Base-by-base conservation (phyloP, 2,888 invertebrate species). In the Piscicola geometra region DNA sequence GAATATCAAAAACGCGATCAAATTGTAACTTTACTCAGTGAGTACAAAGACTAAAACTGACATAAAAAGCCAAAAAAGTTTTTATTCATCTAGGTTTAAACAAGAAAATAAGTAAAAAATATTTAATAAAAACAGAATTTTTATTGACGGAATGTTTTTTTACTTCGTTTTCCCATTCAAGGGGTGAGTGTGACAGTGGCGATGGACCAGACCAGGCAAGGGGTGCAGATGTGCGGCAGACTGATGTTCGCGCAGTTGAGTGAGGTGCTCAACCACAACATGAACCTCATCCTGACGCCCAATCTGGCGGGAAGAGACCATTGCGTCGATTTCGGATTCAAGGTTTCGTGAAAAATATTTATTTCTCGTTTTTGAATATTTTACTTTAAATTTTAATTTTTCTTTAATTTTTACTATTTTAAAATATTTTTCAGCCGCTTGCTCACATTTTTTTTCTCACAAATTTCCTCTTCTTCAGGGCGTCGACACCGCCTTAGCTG, bases 391-490 rank as follows among this genome's bases (percentile, higher is more conserved):
- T 32, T 15, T 15, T 28, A 25, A 2, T n/a, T n/a, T n/a, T n/a
- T n/a, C n/a, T n/a, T n/a, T n/a, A n/a, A n/a, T n/a, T n/a, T n/a
- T n/a, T n/a, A n/a, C n/a, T n/a, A n/a, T n/a, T n/a, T n/a, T n/a
- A n/a, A n/a, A n/a, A n/a, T n/a, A n/a, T n/a, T 72, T 80, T 81
- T 50, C 81, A 81, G 2, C 80, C 81, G 77, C 81, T 81, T 73
- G 81, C 36, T 36, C 5, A 18, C 9, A 32, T 18, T 18, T 52
- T 67, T 21, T 67, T 21, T 18, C 15, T 67, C 28, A 15, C 15
- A 25, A 67, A 21, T 21, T 25, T 21, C 15, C 15, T 21, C 21
- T 18, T 25, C 15, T n/a, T 5, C 30, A 73, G 68, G 75, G 81
- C 1, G 73, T 76, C 5, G 81, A 82, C 67, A 80, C 76, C 0